Evolutionary conservation across 2,888 invertebrate genomes (phyloP), one percentile per base, ranked within the genome.

Genomic region (Imbricaverruca yamaguchii): DNA sequence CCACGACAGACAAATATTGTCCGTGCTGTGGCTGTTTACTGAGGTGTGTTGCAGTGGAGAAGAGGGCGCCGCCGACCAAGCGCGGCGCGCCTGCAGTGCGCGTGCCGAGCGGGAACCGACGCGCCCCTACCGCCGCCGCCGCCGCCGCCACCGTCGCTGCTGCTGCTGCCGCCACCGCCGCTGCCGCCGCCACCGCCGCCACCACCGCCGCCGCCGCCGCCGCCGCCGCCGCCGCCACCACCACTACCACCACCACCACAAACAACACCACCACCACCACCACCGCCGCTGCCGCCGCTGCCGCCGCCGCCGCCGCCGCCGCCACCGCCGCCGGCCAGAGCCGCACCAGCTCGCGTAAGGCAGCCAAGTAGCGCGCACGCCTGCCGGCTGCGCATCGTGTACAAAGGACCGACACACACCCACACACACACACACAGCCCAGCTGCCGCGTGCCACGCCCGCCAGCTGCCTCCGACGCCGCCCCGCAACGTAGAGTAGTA

Each of bases 321-420:
- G n/a, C 23, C 12, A 23, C 23, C 23, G 11, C 12, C 67, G 69
- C 18, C 39, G 39, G 39, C 39, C 63, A 21, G 63, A 23, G 69
- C 69, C 69, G 69, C 69, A 39, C 69, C 39, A 69, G 69, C 69
- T 12, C 69, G 69, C 69, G 69, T 39, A 69, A 69, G 69, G 69
- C 69, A 10, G 69, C 69, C 39, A 69, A 69, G 69, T 69, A 69
- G 15, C 69, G 69, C n/a, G 39, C 69, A 10, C 0, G 15, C 15
- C 69, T 3, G 39, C 69, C 69, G 39, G 12, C 23, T 39, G 39
- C 23, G 69, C 69, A 69, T 69, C 69, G 69, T 69, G 69, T 69
- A 69, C 69, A 69, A 69, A 69, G 69, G 69, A 69, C 39, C 25
- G 69, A 67, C 67, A 23, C 12, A 67, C 67, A 23, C 67, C 10